Percentiles rank a stretch among this genome's conserved stretches.
These are phyloP conservation scores for Halocynthia aurantium DNA, from an alignment of 23 tunicate genomes.

Conservation along the genomic window DNA sequence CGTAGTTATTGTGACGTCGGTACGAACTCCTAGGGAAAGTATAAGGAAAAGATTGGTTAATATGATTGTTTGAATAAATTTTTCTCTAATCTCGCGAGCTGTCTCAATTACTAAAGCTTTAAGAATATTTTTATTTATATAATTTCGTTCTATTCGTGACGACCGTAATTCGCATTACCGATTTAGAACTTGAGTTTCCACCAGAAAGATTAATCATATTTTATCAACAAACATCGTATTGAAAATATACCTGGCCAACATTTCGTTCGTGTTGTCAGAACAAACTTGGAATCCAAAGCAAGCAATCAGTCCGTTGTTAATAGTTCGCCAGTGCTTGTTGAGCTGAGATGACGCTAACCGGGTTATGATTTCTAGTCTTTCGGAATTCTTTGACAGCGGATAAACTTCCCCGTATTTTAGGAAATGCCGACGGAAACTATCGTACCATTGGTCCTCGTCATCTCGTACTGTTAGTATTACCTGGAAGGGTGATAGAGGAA, in stretches of 20 bases:
- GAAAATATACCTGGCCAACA: slow-evolving; percentile 22
- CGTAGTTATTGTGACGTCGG: slow-evolving; percentile 72
- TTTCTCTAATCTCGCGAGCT: no score
- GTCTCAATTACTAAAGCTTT: no score
- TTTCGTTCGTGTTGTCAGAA: slow-evolving; percentile 26
- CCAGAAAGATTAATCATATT: not conserved
- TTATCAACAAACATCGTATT: not conserved
- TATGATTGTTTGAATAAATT: no score
- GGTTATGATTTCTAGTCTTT: slow-evolving; percentile 18
- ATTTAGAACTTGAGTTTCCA: no score
- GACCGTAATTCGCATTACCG: no score
- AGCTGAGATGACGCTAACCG: slow-evolving; percentile 20
- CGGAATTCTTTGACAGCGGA: slow-evolving; percentile 25
- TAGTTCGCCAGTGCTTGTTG: slow-evolving; percentile 23
- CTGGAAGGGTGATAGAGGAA: not conserved
- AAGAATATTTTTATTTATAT: no score
- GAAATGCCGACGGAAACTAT: slow-evolving; percentile 27
- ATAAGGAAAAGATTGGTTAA: no score
- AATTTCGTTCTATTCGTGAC: no score
- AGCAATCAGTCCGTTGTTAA: slow-evolving; percentile 25
- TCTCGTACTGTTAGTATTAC: slow-evolving; percentile 24
- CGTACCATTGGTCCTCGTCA: slow-evolving; percentile 19
- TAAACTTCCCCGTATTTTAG: slow-evolving; percentile 18
- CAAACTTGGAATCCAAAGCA: slow-evolving; percentile 29
- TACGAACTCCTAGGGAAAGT: slow-evolving; percentile 18